Evolutionary conservation across 2,113 vertebrate genomes (phyloP), one percentile per base, ranked within the genome.

Genomic region (Corynorhinus townsendii): DNA sequence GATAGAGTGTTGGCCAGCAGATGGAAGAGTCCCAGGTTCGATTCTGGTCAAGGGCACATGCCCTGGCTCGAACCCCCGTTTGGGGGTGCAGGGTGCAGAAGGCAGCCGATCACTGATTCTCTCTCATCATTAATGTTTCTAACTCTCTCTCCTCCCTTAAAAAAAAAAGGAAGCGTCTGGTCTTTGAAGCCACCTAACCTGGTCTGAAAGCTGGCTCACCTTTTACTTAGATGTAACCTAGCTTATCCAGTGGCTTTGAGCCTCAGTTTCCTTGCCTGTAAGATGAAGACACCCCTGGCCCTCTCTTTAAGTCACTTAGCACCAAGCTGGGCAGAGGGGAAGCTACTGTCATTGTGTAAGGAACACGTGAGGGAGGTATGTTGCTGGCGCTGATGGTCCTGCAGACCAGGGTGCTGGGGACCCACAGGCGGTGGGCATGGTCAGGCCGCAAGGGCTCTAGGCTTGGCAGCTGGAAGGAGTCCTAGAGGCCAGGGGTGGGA

Each of bases 341-440:
- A 64, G 12, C 38, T 40, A 4, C 8, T 26, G 11, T 43, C 12
- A 30, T 45, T 19, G 43, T 9, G 3, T 15, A 54, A 9, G 24
- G 45, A 52, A 19, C 12, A 40, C 22, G 40, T 0, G 1, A 75
- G n/a, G 26, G 4, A 4, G 28, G 10, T 17, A 26, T 17, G 45
- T 0, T 28, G 26, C 40, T 45, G 12, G 11, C 0, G 1, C 24
- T n/a, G 77, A 30, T 1, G 30, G 2, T 3, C 30, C 49, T 56
- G 9, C 2, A 10, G 43, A 38, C 54, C 69, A 15, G 47, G 71
- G 1, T 33, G 7, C 7, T 22, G 26, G 16, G 43, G 85, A 72
- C 33, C 9, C 33, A 33, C 9, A n/a, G 76, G 35, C 26, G 17
- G 1, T 19, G 19, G 43, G 2, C 6, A 15, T 14, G 16, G 22